Evolutionary conservation across 2,888 invertebrate species (phyloP).

Genomic region (Anthophora plumipes): DNA sequence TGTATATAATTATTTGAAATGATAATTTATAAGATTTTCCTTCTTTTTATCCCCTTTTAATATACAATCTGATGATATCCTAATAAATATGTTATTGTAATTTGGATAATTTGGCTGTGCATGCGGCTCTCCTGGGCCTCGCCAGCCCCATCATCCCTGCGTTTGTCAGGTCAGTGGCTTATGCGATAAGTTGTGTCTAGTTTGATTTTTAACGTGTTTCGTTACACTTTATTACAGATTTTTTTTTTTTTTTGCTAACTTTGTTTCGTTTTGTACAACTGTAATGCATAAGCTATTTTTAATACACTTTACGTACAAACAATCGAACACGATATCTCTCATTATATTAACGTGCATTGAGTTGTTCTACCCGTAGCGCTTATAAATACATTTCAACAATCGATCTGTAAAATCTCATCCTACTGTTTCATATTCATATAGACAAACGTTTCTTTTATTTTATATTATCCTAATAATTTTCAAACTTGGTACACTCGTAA

Average conservation of each 20-base stretch:
- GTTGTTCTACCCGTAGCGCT: background rate
- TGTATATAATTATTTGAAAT: background rate
- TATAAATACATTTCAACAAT: slow-evolving; percentile 4
- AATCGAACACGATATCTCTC: background rate
- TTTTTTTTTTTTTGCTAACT: slow-evolving; percentile 4
- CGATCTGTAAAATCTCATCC: background rate
- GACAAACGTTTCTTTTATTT: background rate
- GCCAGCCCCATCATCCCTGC: slow-evolving; percentile 84
- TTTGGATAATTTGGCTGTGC: slow-evolving; percentile 85
- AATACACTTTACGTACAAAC: background rate
- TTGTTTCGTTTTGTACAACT: slow-evolving; percentile 14
- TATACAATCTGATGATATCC: slow-evolving; percentile 29
- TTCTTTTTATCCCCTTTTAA: slow-evolving; percentile 1
- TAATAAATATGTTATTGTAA: slow-evolving; percentile 78
- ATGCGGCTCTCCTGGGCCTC: slow-evolving; percentile 87
- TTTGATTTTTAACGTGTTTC: slow-evolving; percentile 33
- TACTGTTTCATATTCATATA: background rate
- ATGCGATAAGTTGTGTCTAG: slow-evolving; percentile 50
- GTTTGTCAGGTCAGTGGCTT: slow-evolving; percentile 85
- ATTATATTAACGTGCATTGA: background rate
- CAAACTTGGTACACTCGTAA: background rate
- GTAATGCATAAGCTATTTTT: slow-evolving; percentile 56
- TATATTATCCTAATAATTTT: background rate
- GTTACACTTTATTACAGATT: slow-evolving; percentile 20
- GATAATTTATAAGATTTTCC: background rate